These are phyloP conservation scores for Oreotrochilus melanogaster DNA, from an alignment of 2,113 vertebrate genomes.

Conservation along the genomic window DNA sequence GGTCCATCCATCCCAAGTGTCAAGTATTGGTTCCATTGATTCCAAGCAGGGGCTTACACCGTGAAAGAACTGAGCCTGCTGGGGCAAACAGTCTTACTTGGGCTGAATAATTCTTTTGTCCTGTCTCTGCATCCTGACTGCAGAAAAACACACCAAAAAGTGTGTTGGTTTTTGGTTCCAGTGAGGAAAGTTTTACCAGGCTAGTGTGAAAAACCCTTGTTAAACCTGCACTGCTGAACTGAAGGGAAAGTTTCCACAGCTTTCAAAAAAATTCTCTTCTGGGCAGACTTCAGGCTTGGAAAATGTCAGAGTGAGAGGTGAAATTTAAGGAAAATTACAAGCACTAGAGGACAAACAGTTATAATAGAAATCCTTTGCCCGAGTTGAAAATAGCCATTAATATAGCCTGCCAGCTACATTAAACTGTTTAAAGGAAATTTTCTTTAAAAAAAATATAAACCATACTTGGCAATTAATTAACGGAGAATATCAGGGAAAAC, in stretches of 20 bases:
- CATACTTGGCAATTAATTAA: neutral
- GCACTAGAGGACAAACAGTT: neutral
- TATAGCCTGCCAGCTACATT: neutral
- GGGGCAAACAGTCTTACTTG: neutral
- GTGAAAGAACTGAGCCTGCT: neutral
- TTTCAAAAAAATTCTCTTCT: neutral
- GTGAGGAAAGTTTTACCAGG: neutral
- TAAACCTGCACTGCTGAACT: neutral
- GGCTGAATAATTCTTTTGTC: conserved; percentile 46
- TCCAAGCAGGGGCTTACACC: neutral
- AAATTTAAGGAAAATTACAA: neutral
- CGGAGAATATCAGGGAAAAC: neutral
- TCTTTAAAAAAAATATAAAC: neutral
- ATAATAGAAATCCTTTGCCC: neutral
- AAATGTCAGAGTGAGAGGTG: conserved; percentile 8
- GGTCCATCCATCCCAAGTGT: neutral
- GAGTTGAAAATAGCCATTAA: neutral
- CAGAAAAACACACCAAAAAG: neutral
- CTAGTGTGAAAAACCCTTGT: conserved; percentile 5
- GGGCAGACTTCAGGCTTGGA: neutral
- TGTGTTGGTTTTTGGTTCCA: conserved; percentile 4
- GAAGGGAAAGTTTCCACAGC: neutral
- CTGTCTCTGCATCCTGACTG: neutral
- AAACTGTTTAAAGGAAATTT: neutral
- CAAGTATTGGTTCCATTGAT: neutral